These are phyloP conservation scores for Ridgeia piscesae DNA, from an alignment of 1,140 invertebrate genomes.

Conservation along the genomic window DNA sequence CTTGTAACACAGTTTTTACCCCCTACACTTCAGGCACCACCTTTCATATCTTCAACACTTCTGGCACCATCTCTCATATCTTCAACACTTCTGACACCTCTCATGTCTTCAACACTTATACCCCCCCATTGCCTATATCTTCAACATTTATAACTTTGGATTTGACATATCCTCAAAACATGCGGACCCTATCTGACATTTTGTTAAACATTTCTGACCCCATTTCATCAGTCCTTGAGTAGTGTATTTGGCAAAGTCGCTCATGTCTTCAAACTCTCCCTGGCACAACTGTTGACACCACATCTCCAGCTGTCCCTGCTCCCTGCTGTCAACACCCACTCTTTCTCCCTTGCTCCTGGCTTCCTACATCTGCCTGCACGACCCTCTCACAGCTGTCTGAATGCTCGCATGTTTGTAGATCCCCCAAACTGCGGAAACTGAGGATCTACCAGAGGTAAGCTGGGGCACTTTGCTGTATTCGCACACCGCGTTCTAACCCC, in stretches of 20 bases:
- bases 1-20: too few species aligned
- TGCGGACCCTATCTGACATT: too few species aligned
- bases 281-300: background rate
- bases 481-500: background rate
- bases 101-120: background rate
- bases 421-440: constrained; percentile 3
- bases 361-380: background rate
- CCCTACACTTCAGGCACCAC: too few species aligned
- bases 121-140: too few species aligned
- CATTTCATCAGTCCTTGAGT: background rate
- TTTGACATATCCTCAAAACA: background rate
- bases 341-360: background rate
- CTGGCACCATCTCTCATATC: background rate
- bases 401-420: constrained; percentile 1
- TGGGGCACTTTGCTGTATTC: constrained; percentile 3
- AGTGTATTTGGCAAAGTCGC: background rate
- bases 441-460: constrained; percentile 3
- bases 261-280: background rate
- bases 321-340: too few species aligned
- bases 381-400: background rate
- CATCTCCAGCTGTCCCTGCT: background rate
- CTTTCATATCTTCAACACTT: background rate
- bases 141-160: too few species aligned
- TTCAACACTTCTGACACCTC: background rate
- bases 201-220: background rate